A percentile compares a stretch with the other conserved stretches of the same genome.
phyloP scores from a whole-genome alignment of 2,888 invertebrate species.

The Adelognathus sp. region DNA sequence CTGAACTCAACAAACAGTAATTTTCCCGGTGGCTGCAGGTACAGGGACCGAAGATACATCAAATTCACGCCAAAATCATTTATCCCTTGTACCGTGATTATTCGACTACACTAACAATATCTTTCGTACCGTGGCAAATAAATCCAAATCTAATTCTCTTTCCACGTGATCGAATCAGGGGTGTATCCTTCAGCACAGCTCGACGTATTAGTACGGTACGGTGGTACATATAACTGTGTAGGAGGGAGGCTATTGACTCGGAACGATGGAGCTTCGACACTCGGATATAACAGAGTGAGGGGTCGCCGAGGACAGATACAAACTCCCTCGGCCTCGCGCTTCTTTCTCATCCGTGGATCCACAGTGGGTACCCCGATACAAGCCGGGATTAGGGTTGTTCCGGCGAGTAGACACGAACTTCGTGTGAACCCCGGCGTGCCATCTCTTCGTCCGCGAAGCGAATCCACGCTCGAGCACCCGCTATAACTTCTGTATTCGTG shows the following conservation, averaged over 20 bases:
- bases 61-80: background rate
- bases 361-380: constrained; percentile 44
- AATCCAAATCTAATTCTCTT: constrained; percentile 35
- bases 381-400: constrained; percentile 54
- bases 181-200: background rate
- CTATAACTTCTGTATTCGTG: constrained; percentile 25
- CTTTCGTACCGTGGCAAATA: constrained; percentile 20
- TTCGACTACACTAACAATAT: background rate
- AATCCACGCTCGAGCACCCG: constrained; percentile 39
- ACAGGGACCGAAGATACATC: background rate
- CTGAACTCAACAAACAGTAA: too few relatives aligned
- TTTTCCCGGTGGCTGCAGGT: background rate
- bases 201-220: background rate
- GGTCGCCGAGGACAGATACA: constrained; percentile 48
- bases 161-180: background rate
- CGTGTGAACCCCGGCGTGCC: constrained; percentile 41
- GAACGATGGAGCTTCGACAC: constrained; percentile 54
- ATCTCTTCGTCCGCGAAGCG: constrained; percentile 39
- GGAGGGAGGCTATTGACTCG: constrained; percentile 38
- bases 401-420: constrained; percentile 52
- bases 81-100: background rate
- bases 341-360: constrained; percentile 15
- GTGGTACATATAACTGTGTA: background rate
- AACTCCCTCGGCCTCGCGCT: constrained; percentile 28
- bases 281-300: constrained; percentile 36